A percentile compares a stretch with the other conserved stretches of the same genome.
Evolutionary conservation across 2,888 invertebrate species (phyloP).

Genomic region (Smittia aterrima): DNA sequence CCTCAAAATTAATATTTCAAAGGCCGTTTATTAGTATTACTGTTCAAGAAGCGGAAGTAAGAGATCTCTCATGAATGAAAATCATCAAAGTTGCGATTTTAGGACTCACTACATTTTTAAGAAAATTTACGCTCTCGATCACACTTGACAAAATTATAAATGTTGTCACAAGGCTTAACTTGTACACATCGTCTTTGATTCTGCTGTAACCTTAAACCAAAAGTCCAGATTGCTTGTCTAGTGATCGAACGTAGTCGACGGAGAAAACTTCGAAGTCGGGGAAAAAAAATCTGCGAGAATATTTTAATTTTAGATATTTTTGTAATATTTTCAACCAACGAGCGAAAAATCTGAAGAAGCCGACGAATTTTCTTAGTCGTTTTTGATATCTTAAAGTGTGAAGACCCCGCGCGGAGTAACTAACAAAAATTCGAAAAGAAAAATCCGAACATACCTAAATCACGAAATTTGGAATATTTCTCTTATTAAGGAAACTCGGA

Average conservation of each 20-base stretch:
- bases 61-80: too few species aligned
- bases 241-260: not conserved
- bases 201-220: not conserved
- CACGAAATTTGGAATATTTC: not conserved
- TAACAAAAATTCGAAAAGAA: slow-evolving; percentile 9
- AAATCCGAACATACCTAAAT: slow-evolving; percentile 25
- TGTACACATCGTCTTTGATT: not conserved
- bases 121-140: not conserved
- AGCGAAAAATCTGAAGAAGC: slow-evolving; percentile 34
- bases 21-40: too few species aligned
- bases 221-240: not conserved
- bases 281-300: not conserved
- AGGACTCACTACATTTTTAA: not conserved
- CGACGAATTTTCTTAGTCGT: slow-evolving; percentile 37
- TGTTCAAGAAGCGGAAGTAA: too few species aligned
- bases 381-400: slow-evolving; percentile 38
- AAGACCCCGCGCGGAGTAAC: slow-evolving; percentile 38
- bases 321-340: slow-evolving; percentile 35
- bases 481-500: not conserved
- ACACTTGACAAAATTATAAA: not conserved
- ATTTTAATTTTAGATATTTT: slow-evolving; percentile 40
- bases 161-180: not conserved
- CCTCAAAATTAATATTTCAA: too few species aligned
- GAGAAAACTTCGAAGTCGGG: slow-evolving; percentile 4
- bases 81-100: too few species aligned